A percentile compares a stretch with the other conserved stretches of the same genome.
Evolutionary conservation across 2,113 vertebrate genomes (phyloP).

Genomic region (Heterotilapia buettikoferi): DNA sequence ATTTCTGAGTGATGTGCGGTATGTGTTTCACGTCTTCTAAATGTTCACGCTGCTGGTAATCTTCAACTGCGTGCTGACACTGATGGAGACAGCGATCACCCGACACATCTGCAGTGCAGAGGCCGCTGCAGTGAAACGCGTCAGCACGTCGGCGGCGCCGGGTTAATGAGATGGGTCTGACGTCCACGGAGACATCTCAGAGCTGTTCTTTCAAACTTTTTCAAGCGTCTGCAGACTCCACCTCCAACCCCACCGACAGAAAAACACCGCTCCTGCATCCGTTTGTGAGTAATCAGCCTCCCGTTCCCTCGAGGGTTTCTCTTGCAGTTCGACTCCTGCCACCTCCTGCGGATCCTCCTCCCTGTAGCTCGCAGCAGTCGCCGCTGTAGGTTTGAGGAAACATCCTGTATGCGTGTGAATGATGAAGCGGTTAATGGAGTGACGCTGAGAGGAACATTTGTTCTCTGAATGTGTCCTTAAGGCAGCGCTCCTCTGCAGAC

Average conservation of each 20-base stretch:
- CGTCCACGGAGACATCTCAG: neutral
- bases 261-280: neutral
- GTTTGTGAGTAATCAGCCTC: neutral
- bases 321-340: neutral
- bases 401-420: neutral
- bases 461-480: neutral
- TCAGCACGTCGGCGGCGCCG: neutral
- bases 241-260: accelerated
- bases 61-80: too few species aligned
- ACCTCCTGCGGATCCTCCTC: neutral
- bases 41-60: neutral
- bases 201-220: neutral
- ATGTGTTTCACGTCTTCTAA: neutral
- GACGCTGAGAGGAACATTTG: neutral
- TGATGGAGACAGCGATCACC: neutral
- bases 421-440: neutral
- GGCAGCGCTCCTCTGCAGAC: neutral
- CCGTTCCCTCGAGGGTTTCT: neutral
- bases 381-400: neutral
- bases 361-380: neutral
- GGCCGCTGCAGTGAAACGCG: neutral
- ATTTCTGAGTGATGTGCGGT: neutral
- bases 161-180: neutral
- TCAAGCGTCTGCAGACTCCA: neutral
- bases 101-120: neutral